phyloP scores from a whole-genome alignment of 2,888 invertebrate genomes.

The Rhopalosiphum nymphaeae region DNA sequence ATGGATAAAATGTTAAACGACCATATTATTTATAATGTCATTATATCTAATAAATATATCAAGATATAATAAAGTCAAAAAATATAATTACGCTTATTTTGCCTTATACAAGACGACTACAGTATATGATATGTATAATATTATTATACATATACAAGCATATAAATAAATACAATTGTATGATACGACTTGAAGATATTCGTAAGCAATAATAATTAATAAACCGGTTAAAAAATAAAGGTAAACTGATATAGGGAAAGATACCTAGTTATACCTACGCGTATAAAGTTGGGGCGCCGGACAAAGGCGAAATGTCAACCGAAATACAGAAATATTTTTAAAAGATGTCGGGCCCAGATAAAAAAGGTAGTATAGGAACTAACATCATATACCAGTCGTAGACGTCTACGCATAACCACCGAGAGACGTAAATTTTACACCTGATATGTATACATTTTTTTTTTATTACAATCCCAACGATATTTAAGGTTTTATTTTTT shows the following conservation, averaged over 20 bases:
- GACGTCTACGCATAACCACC: slow-evolving; percentile 21
- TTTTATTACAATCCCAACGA: slow-evolving; percentile 36
- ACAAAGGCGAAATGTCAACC: slow-evolving; percentile 62
- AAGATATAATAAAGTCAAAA: slow-evolving; percentile 1
- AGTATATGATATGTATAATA: not conserved
- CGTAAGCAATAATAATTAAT: slow-evolving; percentile 50
- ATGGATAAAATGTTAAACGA: not conserved
- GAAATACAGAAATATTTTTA: slow-evolving; percentile 47
- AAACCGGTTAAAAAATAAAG: slow-evolving; percentile 47
- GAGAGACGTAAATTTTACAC: slow-evolving; percentile 59
- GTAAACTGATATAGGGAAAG: slow-evolving; percentile 2
- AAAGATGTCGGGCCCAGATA: slow-evolving; percentile 62
- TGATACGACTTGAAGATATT: slow-evolving; percentile 2
- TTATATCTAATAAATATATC: slow-evolving; percentile 4
- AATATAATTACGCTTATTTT: not conserved
- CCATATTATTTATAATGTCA: not conserved
- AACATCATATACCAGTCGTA: slow-evolving; percentile 3
- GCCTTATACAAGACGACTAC: not conserved
- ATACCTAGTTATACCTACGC: not conserved
- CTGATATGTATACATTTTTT: slow-evolving; percentile 25
- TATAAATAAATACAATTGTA: slow-evolving; percentile 32
- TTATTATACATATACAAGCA: not conserved
- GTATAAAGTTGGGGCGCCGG: slow-evolving; percentile 20
- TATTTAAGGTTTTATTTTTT: slow-evolving; percentile 47
- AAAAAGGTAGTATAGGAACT: slow-evolving; percentile 43